Conservation (phyloP, 2,888 invertebrate species). For the Hedychridium roseum region DNA sequence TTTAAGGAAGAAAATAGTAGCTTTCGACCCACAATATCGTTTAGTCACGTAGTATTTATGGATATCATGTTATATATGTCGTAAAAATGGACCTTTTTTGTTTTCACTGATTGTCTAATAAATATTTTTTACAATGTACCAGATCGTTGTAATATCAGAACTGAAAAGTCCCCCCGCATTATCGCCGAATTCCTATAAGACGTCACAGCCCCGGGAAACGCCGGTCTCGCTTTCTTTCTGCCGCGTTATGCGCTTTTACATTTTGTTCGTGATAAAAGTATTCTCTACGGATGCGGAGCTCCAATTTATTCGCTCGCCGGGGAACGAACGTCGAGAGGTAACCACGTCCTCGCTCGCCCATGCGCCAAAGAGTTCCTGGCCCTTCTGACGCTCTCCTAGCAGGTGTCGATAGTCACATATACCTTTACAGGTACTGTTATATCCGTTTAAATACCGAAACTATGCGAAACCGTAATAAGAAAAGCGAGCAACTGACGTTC, state of each 20-base stretch:
- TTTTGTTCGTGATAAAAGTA: conserved; percentile 9
- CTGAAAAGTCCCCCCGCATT: conserved; percentile 8
- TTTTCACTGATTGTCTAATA: conserved; percentile 53
- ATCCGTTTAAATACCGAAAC: conserved; percentile 34
- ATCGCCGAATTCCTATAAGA: no score
- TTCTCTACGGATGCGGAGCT: conserved; percentile 10
- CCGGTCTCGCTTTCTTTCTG: neutral
- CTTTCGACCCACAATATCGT: conserved; percentile 46
- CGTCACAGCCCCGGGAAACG: no score
- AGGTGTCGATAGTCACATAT: conserved; percentile 47
- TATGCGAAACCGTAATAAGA: no score
- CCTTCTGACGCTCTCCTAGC: conserved; percentile 45
- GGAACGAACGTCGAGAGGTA: conserved; percentile 14
- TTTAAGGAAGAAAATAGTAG: conserved; percentile 19
- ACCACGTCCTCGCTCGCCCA: conserved; percentile 49
- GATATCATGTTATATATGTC: conserved; percentile 45
- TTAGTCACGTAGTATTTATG: conserved; percentile 61
- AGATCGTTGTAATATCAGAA: conserved; percentile 27
- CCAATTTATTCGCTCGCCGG: conserved; percentile 5
- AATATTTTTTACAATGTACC: conserved; percentile 53
- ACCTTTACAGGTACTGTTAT: conserved; percentile 33
- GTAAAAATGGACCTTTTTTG: conserved; percentile 36
- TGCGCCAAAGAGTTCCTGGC: conserved; percentile 53
- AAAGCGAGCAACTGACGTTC: no score
- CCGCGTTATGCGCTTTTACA: conserved; percentile 1